Evolutionary conservation across 64 coral and sea anemone genomes (phyloP).

Genomic region (Hydrozoanthus tunicans): DNA sequence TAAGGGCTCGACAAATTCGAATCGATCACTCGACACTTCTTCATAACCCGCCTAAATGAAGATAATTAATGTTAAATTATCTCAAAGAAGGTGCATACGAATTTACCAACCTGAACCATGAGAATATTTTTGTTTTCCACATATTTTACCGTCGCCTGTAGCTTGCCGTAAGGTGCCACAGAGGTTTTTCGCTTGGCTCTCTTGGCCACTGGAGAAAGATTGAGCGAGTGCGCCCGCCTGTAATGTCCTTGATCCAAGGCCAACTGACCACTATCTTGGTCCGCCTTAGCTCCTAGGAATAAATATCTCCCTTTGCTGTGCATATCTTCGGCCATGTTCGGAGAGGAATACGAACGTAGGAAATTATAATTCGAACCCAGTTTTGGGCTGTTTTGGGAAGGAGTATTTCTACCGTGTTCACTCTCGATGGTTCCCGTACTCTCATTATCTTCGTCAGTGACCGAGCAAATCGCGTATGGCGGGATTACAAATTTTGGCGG

Average conservation of each 20-base stretch:
- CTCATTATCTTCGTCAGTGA: constrained; percentile 43
- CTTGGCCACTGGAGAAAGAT: constrained; percentile 15
- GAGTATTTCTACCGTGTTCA: background rate
- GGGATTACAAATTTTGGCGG: constrained; percentile 84
- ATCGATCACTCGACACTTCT: too few relatives aligned
- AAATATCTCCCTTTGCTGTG: constrained; percentile 22
- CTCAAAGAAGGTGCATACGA: background rate
- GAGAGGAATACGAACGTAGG: background rate
- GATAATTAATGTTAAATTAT: background rate
- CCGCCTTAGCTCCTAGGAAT: background rate
- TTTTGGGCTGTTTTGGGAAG: constrained; percentile 23
- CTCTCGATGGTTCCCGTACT: constrained; percentile 35
- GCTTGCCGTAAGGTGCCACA: constrained; percentile 77
- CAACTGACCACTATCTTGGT: background rate
- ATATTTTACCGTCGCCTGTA: constrained; percentile 79
- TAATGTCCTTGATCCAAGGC: constrained; percentile 46
- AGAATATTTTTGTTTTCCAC: constrained; percentile 72
- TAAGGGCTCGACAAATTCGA: too few relatives aligned
- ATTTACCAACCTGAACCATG: constrained; percentile 69
- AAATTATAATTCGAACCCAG: constrained; percentile 7
- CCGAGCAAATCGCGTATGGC: constrained; percentile 51
- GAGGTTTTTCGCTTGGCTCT: constrained; percentile 56
- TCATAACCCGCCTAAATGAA: constrained; percentile 2
- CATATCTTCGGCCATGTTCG: background rate
- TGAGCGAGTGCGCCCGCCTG: constrained; percentile 40